Evolutionary conservation across 1,140 invertebrate genomes (phyloP).

Genomic region (Formica exsecta): DNA sequence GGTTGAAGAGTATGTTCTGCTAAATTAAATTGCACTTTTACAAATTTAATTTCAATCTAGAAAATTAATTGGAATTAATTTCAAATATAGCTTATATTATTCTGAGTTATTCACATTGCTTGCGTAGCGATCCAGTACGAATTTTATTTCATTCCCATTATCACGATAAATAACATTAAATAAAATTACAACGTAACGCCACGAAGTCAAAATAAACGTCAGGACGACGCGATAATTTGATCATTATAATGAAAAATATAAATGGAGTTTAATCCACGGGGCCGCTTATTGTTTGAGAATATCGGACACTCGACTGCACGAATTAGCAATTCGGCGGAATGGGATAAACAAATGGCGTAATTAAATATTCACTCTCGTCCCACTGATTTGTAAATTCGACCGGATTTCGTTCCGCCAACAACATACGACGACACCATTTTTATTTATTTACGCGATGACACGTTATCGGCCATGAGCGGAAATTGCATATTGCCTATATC

Average conservation of each 20-base stretch:
- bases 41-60: neutral
- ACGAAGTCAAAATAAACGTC: constrained; percentile 43
- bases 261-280: constrained; percentile 49
- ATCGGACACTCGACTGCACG: constrained; percentile 53
- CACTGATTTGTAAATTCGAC: constrained; percentile 56
- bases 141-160: constrained; percentile 48
- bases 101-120: constrained; percentile 24
- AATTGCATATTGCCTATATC: constrained; percentile 62
- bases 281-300: constrained; percentile 56
- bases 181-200: constrained; percentile 48
- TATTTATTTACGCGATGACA: constrained; percentile 63
- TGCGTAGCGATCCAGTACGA: neutral
- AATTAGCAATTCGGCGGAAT: constrained; percentile 59
- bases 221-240: constrained; percentile 51
- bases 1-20: neutral
- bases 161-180: constrained; percentile 46
- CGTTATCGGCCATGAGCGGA: constrained; percentile 48
- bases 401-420: constrained; percentile 52
- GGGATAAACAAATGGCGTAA: constrained; percentile 61
- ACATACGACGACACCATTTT: constrained; percentile 59
- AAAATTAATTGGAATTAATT: constrained; percentile 30
- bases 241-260: constrained; percentile 60
- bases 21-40: neutral
- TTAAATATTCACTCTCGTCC: constrained; percentile 59
- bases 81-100: constrained; percentile 22